Percentiles rank a stretch among this genome's conserved stretches.
These are phyloP conservation scores for Whitmania pigra DNA, from an alignment of 1,140 invertebrate species.

Conservation along the genomic window DNA sequence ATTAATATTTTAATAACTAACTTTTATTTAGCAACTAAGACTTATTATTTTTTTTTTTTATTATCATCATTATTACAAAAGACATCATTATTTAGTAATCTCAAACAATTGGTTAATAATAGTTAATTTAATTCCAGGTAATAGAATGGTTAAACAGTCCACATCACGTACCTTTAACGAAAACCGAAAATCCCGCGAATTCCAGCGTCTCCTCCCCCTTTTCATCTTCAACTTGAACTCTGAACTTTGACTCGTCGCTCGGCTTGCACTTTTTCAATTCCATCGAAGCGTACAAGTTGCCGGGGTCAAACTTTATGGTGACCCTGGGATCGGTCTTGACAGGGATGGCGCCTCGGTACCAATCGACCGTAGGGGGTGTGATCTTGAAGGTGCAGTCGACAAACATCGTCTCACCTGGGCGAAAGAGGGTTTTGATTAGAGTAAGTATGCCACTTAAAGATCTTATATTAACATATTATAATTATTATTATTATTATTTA, in stretches of 20 bases:
- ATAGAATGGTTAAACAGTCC: background rate
- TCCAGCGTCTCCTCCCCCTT: conserved; percentile 72
- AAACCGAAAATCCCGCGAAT: conserved; percentile 75
- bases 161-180: conserved; percentile 66
- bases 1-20: too few relatives aligned
- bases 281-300: conserved; percentile 73
- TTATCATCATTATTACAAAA: too few relatives aligned
- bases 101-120: too few relatives aligned
- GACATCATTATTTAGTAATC: too few relatives aligned
- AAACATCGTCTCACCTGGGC: conserved; percentile 34
- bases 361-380: conserved; percentile 24
- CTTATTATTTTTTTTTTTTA: too few relatives aligned
- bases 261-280: conserved; percentile 89
- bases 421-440: background rate
- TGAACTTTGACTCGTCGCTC: conserved; percentile 93
- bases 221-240: conserved; percentile 65
- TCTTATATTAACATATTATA: too few relatives aligned
- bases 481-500: too few relatives aligned
- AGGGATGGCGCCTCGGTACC: conserved; percentile 22
- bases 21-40: too few relatives aligned
- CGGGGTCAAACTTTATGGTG: conserved; percentile 52
- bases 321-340: conserved; percentile 33
- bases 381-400: conserved; percentile 32
- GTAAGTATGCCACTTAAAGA: too few relatives aligned
- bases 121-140: too few relatives aligned